Base-by-base conservation (phyloP, 1,140 invertebrate genomes). In the Heliconius nattereri region DNA sequence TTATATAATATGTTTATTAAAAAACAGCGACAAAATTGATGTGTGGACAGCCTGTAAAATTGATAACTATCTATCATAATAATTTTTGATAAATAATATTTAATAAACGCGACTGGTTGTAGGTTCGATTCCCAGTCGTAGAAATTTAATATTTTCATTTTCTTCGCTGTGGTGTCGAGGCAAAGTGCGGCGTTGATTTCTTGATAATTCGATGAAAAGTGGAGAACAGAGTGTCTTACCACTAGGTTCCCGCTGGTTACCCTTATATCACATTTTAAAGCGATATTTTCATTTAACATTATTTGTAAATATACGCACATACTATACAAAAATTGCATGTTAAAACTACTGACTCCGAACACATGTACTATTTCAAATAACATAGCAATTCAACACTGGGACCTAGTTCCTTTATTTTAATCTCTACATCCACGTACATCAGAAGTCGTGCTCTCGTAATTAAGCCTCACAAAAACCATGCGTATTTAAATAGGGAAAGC, bases 391-490 rank as follows among this genome's bases (percentile, higher is more conserved):
- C 9, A 29, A 26, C 60, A 66, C 60, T 29, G 23, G 26, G n/a
- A 23, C 8, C n/a, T 40, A 29, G 37, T 37, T 29, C 19, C 72
- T 32, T 45, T 49, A 73, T 9, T 20, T 73, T n/a, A 73, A 49
- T 73, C 60, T 26, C 26, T 66, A 66, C 54, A 23, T 23, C 9
- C 40, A 5, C 13, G 3, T 45, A 45, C 11, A 29, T 66, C 60
- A 13, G 60, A 66, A 72, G 71, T 72, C 71, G 71, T 72, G 71
- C 71, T 37, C 35, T 72, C 32, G 78, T 74, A 74, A 73, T 70
- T 70, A 78, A 78, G 52, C 71, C 71, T 9, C 35, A 74, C 78
- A 78, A 78, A 78, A 78, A 78, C 72, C 76, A 70, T 78, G 52
- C n/a, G 71, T 70, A 78, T 78, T 78, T 78, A 57, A 74, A 78